A percentile compares a stretch with the other conserved stretches of the same genome.
Evolutionary conservation across 2,113 vertebrate genomes (phyloP).

Genomic region (Mesoclemmys tuberculata): DNA sequence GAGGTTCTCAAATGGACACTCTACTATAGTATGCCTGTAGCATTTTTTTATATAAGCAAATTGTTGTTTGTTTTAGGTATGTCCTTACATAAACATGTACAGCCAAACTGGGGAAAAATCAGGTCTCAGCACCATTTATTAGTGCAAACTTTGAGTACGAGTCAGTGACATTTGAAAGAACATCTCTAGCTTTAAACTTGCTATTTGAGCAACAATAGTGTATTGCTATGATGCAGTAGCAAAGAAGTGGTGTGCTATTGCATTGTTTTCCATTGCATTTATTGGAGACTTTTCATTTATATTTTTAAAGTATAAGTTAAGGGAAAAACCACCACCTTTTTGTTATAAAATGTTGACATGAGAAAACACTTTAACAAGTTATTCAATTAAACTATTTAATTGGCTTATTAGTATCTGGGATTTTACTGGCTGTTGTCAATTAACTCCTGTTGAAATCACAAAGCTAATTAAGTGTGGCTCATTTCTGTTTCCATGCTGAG

Average conservation of each 20-base stretch:
- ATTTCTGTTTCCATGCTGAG: neutral
- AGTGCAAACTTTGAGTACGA: neutral
- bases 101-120: neutral
- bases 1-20: neutral
- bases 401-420: neutral
- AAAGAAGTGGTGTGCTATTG: neutral
- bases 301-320: neutral
- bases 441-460: neutral
- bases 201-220: neutral
- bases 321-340: neutral
- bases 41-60: neutral
- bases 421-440: neutral
- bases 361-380: neutral
- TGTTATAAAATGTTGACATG: neutral
- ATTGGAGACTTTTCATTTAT: neutral
- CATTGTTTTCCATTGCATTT: neutral
- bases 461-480: slow-evolving; percentile 3
- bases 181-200: neutral
- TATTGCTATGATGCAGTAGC: too few species aligned
- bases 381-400: neutral
- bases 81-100: neutral
- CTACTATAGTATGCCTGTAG: neutral
- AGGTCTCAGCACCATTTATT: neutral
- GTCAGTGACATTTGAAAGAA: neutral
- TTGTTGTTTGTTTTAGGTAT: neutral